These are phyloP conservation scores for Brachyistius frenatus DNA, from an alignment of 2,113 vertebrate genomes.

Conservation along the genomic window DNA sequence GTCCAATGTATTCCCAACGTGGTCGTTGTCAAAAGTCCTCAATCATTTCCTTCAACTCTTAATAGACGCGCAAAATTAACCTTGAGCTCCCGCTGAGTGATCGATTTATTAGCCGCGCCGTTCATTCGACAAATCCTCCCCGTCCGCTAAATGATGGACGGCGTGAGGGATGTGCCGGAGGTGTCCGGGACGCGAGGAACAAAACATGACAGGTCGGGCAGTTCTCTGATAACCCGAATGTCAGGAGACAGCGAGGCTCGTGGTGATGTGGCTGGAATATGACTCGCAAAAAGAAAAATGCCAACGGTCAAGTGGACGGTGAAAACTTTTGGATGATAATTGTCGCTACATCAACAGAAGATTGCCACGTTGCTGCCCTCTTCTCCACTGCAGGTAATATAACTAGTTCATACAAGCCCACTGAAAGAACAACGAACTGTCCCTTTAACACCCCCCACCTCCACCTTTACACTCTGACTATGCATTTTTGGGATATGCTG, in stretches of 20 bases:
- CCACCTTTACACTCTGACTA: neutral
- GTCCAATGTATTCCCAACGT: neutral
- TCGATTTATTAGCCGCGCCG: slow-evolving; percentile 58
- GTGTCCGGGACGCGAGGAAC: slow-evolving; percentile 7
- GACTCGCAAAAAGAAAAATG: neutral
- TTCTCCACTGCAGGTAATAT: too few species aligned
- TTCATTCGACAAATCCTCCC: slow-evolving; percentile 58
- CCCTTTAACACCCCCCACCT: neutral
- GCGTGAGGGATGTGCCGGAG: slow-evolving; percentile 31
- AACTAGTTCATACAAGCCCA: too few species aligned
- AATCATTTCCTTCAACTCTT: slow-evolving; percentile 52
- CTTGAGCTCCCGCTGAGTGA: slow-evolving; percentile 60
- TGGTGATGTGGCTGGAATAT: neutral
- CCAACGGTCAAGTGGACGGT: too few species aligned
- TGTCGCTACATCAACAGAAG: too few species aligned
- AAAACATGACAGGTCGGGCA: slow-evolving; percentile 51
- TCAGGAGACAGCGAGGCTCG: slow-evolving; percentile 35
- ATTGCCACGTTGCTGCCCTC: too few species aligned
- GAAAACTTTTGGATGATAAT: too few species aligned
- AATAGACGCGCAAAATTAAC: slow-evolving; percentile 58
- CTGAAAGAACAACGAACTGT: too few species aligned
- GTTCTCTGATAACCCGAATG: slow-evolving; percentile 50
- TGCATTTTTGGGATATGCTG: neutral
- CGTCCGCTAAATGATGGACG: slow-evolving; percentile 63
- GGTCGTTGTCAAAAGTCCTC: slow-evolving; percentile 28